Evolutionary conservation across 2,113 vertebrate species (phyloP), one percentile per base, ranked within the genome.

Genomic region (Calidris pygmaea): DNA sequence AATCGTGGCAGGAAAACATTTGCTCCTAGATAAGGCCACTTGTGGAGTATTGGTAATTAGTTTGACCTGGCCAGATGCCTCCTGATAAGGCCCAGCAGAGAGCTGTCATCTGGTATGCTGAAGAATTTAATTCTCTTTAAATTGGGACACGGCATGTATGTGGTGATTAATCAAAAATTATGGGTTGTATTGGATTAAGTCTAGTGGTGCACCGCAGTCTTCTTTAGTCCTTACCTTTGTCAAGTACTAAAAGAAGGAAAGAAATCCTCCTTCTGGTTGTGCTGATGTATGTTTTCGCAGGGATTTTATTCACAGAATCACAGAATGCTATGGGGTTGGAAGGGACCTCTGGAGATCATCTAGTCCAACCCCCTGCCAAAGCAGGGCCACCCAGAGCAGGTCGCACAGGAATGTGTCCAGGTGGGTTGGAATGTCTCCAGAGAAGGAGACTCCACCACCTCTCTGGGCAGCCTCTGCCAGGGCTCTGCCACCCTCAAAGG

Each of bases 11-110:
- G 85, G 62, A 34, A 75, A 96, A 79, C 65, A 2, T 95, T 96
- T 96, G 83, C 87, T 96, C 30, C 47, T 35, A 90, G 96, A 96
- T 97, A 97, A 96, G 86, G 62, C n/a, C 47, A 7, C 81, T 86
- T 60, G 85, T 90, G 60, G 6, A 3, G 62, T 19, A 0, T 29
- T 74, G 68, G 67, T 70, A 74, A 95, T 96, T 65, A 74, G 88
- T 92, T 96, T 97, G 95, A 95, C 89, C 86, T 83, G 94, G 85
- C 43, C 70, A 67, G 85, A 91, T 97, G 93, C 90, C 80, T 90
- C 82, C 89, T 89, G 95, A 96, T 96, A 97, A 97, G 85, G 72
- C 81, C 29, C 74, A 68, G 66, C 43, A 56, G 76, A 74, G 81
- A 67, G 35, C 47, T 86, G 56, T 45, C 30, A 18, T 63, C 78